Evolutionary conservation across 1,140 invertebrate species (phyloP).

Genomic region (Neotoxoptera formosana): DNA sequence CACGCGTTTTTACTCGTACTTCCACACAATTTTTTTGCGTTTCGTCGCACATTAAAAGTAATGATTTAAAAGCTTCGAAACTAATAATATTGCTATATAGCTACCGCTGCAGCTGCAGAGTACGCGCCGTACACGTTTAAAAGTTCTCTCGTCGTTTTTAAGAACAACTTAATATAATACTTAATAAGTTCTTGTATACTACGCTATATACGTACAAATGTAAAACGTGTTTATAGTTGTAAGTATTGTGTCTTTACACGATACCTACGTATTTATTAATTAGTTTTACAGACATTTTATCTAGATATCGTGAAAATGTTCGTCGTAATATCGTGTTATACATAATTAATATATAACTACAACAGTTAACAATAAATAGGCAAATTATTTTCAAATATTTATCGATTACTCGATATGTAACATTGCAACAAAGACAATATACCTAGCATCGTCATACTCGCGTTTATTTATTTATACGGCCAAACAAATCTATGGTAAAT

Average conservation of each 20-base stretch:
- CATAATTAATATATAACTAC: too few species aligned
- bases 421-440: neutral
- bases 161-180: neutral
- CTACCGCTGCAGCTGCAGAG: neutral
- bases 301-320: neutral
- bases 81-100: neutral
- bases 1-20: neutral
- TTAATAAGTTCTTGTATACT: neutral
- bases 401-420: neutral
- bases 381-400: neutral
- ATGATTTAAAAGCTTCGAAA: neutral
- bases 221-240: neutral
- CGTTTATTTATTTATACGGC: neutral
- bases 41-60: neutral
- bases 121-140: neutral
- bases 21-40: neutral
- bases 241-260: neutral
- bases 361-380: neutral
- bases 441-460: too few species aligned
- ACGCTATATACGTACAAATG: neutral
- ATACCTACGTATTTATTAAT: neutral
- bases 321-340: neutral
- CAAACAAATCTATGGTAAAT: neutral
- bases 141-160: neutral
- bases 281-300: neutral